Evolutionary conservation across 1,140 invertebrate genomes (phyloP).

Genomic region (Chelonus insularis): DNA sequence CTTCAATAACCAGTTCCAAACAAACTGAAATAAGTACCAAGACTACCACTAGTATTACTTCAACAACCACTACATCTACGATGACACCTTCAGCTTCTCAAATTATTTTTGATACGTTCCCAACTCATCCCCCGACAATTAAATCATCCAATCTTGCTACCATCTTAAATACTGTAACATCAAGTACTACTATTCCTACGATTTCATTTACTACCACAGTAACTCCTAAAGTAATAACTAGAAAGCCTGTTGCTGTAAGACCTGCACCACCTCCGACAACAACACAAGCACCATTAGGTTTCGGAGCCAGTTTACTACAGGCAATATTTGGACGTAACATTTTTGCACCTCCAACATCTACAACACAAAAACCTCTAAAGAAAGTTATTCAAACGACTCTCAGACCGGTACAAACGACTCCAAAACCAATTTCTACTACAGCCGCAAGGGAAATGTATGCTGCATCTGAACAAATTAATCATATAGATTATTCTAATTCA

Average conservation of each 20-base stretch:
- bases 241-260: conserved; percentile 37
- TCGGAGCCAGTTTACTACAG: conserved; percentile 47
- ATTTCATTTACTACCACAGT: conserved; percentile 20
- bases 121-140: conserved; percentile 10
- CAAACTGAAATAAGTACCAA: conserved; percentile 16
- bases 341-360: conserved; percentile 34
- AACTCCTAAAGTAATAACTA: conserved; percentile 23
- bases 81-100: conserved; percentile 19
- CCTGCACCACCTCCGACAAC: conserved; percentile 35
- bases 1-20: conserved; percentile 6
- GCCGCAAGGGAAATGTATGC: conserved; percentile 17
- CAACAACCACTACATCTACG: conserved; percentile 46
- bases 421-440: conserved; percentile 25
- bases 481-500: conserved; percentile 17
- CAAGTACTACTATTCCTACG: conserved; percentile 17
- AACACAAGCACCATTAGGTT: conserved; percentile 35
- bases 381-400: conserved; percentile 28
- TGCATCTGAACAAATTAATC: conserved; percentile 26
- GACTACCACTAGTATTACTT: conserved; percentile 44
- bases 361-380: conserved; percentile 9
- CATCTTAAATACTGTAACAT: neutral
- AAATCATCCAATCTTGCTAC: conserved; percentile 7
- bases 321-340: conserved; percentile 48
- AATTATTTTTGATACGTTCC: neutral
- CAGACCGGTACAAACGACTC: conserved; percentile 33